These are phyloP conservation scores for Hippocampus abdominalis DNA, from an alignment of 2,113 vertebrate genomes.

Conservation along the genomic window DNA sequence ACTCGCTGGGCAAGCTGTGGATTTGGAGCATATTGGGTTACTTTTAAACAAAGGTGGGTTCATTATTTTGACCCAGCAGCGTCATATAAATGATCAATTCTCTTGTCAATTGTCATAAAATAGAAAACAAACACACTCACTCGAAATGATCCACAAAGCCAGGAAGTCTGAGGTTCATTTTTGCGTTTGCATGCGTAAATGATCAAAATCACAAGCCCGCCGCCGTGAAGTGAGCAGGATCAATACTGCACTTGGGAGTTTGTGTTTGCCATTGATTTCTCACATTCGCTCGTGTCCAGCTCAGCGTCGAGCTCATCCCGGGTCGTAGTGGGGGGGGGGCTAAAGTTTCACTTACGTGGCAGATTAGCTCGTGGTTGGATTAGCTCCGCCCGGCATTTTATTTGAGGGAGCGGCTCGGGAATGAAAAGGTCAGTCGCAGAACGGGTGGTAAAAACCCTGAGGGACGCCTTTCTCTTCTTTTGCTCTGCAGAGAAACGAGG, in stretches of 20 bases:
- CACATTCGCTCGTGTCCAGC: not conserved
- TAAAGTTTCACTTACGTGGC: not conserved
- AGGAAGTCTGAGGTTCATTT: not conserved
- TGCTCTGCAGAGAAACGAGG: not conserved
- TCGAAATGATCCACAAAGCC: too few relatives aligned
- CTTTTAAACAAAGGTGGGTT: too few relatives aligned
- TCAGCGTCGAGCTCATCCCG: not conserved
- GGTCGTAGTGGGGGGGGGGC: too few relatives aligned
- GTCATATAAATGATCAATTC: too few relatives aligned
- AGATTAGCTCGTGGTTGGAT: not conserved
- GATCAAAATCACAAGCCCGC: too few relatives aligned
- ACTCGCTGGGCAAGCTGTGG: too few relatives aligned
- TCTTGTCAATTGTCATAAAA: too few relatives aligned
- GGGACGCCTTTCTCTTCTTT: not conserved
- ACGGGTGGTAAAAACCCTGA: slow-evolving; percentile 28
- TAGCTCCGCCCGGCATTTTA: not conserved
- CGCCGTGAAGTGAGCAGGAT: not conserved
- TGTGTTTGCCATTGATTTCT: not conserved
- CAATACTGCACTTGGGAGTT: not conserved
- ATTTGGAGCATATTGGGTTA: too few relatives aligned
- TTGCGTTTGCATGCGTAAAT: not conserved
- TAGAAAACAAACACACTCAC: too few relatives aligned
- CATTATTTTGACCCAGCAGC: too few relatives aligned
- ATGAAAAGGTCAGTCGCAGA: not conserved
- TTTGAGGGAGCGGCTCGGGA: not conserved